These are phyloP conservation scores for Trinectes maculatus DNA, from an alignment of 2,113 vertebrate genomes.

Conservation along the genomic window DNA sequence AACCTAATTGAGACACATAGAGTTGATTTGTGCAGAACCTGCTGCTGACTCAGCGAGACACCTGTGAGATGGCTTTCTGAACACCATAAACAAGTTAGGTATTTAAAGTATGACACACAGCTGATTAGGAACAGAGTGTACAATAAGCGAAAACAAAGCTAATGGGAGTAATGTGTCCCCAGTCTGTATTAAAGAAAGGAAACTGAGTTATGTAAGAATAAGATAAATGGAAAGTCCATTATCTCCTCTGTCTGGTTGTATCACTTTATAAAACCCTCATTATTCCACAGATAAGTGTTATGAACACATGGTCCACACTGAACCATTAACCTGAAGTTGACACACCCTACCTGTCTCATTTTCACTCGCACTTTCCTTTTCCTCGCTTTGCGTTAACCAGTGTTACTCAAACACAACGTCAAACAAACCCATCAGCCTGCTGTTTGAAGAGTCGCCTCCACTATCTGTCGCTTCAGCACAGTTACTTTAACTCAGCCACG, in stretches of 20 bases:
- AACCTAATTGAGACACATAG: too few relatives aligned
- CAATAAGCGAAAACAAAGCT: neutral
- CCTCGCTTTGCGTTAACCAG: conserved; percentile 34
- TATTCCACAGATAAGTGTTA: neutral
- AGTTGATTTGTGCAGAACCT: neutral
- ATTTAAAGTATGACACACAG: neutral
- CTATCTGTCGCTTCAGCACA: neutral
- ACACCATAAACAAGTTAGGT: neutral
- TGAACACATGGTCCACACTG: neutral
- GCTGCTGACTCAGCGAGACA: neutral
- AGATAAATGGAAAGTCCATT: conserved; percentile 1
- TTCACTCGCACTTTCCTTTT: neutral
- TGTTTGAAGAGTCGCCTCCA: conserved; percentile 45
- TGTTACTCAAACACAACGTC: conserved; percentile 34
- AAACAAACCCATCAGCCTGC: conserved; percentile 24
- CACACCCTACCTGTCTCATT: conserved; percentile 20
- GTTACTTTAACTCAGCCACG: neutral
- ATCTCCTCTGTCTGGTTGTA: neutral
- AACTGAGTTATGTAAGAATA: conserved; percentile 13
- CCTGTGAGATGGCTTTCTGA: neutral
- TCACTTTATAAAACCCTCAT: conserved; percentile 19
- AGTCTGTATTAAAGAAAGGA: neutral
- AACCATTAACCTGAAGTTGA: conserved; percentile 54
- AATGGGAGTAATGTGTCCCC: neutral
- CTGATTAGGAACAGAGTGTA: too few relatives aligned